Evolutionary conservation across 2,888 invertebrate genomes (phyloP).

Genomic region (Lasioglossum zephyrum): DNA sequence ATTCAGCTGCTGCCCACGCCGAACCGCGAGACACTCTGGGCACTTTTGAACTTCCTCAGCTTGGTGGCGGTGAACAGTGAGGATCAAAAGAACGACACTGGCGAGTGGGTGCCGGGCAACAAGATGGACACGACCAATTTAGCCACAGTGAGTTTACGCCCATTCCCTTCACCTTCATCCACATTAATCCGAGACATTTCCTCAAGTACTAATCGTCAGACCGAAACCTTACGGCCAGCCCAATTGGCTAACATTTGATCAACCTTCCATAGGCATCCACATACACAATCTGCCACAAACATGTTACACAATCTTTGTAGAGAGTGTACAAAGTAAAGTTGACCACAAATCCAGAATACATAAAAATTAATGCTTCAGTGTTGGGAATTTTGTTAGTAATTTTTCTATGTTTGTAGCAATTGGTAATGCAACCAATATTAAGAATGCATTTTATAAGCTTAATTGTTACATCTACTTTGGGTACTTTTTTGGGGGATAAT

Average conservation of each 20-base stretch:
- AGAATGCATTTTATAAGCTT: background rate
- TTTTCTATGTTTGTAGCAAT: background rate
- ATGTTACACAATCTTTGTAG: background rate
- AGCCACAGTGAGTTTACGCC: constrained; percentile 87
- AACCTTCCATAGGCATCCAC: background rate
- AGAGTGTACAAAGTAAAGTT: background rate
- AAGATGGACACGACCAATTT: constrained; percentile 97
- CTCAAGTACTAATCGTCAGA: background rate
- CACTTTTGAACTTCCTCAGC: constrained; percentile 92
- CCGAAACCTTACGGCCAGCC: background rate
- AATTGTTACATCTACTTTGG: background rate
- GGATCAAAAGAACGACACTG: constrained; percentile 87
- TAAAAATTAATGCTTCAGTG: background rate
- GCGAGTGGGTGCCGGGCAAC: constrained; percentile 90
- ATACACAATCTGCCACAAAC: background rate
- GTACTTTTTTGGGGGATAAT: background rate
- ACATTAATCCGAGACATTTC: background rate
- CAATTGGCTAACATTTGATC: background rate
- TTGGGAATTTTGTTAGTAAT: background rate
- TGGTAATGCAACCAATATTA: too few relatives aligned
- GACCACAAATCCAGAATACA: background rate
- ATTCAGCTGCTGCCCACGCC: constrained; percentile 94
- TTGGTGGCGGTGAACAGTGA: constrained; percentile 90
- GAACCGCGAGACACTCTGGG: constrained; percentile 95
- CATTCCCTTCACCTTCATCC: background rate